Percentiles rank a stretch among this genome's conserved stretches.
Conservation (phyloP, 2,888 invertebrate species). For the Mechanitis mazaeus region DNA sequence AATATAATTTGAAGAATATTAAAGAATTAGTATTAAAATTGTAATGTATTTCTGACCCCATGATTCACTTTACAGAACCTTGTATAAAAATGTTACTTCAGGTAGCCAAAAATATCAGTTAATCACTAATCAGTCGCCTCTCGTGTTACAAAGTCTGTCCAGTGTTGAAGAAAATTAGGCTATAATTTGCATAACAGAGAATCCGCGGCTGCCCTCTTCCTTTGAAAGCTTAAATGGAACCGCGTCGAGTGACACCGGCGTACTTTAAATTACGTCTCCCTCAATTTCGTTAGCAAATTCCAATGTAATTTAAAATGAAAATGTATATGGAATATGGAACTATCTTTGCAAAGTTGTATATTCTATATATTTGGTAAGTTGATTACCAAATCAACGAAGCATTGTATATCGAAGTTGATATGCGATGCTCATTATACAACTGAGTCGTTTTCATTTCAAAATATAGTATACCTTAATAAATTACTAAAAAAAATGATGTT, state of each 20-base stretch:
- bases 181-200: conserved; percentile 75
- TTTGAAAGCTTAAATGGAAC: conserved; percentile 62
- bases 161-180: conserved; percentile 68
- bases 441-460: too few relatives aligned
- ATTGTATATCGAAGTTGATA: too few relatives aligned
- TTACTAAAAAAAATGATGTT: too few relatives aligned
- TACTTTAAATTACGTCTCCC: conserved; percentile 61
- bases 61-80: too few relatives aligned
- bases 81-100: too few relatives aligned
- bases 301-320: conserved; percentile 46
- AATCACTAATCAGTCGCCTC: conserved; percentile 43
- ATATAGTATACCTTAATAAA: too few relatives aligned
- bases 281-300: conserved; percentile 59
- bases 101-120: neutral
- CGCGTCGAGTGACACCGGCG: conserved; percentile 64
- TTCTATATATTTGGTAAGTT: too few relatives aligned
- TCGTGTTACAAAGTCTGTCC: conserved; percentile 67
- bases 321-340: neutral
- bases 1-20: too few relatives aligned
- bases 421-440: too few relatives aligned
- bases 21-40: too few relatives aligned
- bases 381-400: too few relatives aligned
- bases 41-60: too few relatives aligned
- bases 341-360: neutral
- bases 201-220: conserved; percentile 69